These are phyloP conservation scores for Pyrochroa serraticornis DNA, from an alignment of 2,888 invertebrate species.

Conservation along the genomic window DNA sequence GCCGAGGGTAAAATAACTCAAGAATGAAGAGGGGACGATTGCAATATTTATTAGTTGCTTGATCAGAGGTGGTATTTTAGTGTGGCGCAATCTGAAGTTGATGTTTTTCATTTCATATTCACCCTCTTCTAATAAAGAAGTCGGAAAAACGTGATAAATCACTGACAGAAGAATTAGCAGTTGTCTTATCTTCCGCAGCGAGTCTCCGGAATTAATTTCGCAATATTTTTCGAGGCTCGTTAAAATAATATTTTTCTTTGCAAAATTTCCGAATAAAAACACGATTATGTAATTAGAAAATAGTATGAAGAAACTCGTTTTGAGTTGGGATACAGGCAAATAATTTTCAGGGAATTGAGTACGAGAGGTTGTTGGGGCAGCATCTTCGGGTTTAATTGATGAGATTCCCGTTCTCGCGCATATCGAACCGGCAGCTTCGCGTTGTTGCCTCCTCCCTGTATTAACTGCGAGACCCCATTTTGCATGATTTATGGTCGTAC, in stretches of 20 bases:
- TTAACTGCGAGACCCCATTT: conserved; percentile 58
- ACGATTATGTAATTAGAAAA: neutral
- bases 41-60: neutral
- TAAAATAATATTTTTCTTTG: neutral
- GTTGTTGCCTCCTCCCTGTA: conserved; percentile 49
- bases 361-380: conserved; percentile 2
- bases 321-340: neutral
- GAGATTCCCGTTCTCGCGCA: conserved; percentile 43
- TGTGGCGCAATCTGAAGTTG: conserved; percentile 17
- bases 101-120: conserved; percentile 28
- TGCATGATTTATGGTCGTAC: conserved; percentile 70
- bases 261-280: no score
- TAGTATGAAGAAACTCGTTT: neutral
- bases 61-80: conserved; percentile 5
- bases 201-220: conserved; percentile 24
- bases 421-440: conserved; percentile 42
- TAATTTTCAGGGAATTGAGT: conserved; percentile 4
- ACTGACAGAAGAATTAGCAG: conserved; percentile 32
- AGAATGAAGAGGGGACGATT: no score
- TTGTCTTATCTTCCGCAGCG: conserved; percentile 26
- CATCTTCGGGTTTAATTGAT: conserved; percentile 42
- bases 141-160: conserved; percentile 30
- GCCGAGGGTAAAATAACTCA: no score
- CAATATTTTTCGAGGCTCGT: conserved; percentile 14
- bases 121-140: conserved; percentile 32